A percentile compares a stretch with the other conserved stretches of the same genome.
phyloP scores from a whole-genome alignment of 2,797 vertebrate genomes.

The Cygnus olor region DNA sequence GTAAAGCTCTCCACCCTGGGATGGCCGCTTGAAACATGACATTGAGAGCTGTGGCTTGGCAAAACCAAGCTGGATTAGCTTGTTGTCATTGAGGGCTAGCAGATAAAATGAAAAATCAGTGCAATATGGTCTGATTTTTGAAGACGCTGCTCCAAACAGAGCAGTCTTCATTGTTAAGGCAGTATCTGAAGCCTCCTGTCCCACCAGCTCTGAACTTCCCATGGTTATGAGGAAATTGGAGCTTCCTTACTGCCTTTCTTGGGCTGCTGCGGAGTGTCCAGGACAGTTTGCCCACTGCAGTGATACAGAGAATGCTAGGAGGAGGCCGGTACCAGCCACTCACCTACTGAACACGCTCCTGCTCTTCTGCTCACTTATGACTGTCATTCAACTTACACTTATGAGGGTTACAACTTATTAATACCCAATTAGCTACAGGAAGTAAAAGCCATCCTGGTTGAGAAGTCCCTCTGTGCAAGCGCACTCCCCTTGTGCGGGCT shows the following conservation, averaged over 20 bases:
- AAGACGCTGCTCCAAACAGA: constrained; percentile 32
- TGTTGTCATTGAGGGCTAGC: not conserved
- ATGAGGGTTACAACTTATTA: not conserved
- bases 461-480: not conserved
- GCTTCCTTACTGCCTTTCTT: not conserved
- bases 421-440: not conserved
- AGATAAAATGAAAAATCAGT: not conserved
- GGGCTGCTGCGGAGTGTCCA: not conserved
- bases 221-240: not conserved
- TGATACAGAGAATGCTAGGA: not conserved
- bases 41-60: not conserved
- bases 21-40: not conserved
- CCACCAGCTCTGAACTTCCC: constrained; percentile 41
- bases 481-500: not conserved
- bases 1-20: not conserved
- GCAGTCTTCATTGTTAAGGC: constrained; percentile 33
- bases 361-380: not conserved
- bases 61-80: not conserved
- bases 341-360: not conserved
- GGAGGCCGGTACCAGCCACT: not conserved
- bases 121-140: constrained; percentile 31
- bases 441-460: not conserved
- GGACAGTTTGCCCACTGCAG: not conserved
- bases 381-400: not conserved
- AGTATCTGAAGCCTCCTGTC: not conserved